These are phyloP conservation scores for Diachasma alloeum DNA, from an alignment of 1,140 invertebrate genomes.

Conservation along the genomic window DNA sequence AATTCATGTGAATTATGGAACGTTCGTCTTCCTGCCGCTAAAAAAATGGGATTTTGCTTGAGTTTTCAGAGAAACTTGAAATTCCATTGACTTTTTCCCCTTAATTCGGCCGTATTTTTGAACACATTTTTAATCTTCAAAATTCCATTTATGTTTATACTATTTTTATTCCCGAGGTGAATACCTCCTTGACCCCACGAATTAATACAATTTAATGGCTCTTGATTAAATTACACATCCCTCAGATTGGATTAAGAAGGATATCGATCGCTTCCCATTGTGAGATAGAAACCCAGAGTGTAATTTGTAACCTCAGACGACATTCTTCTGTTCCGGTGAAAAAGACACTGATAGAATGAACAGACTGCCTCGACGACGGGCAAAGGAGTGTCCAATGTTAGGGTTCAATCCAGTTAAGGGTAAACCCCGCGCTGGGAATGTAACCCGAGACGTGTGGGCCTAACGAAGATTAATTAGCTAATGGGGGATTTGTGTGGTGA, in stretches of 20 bases:
- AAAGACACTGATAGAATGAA: neutral
- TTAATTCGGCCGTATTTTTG: too few species aligned
- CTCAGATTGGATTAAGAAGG: neutral
- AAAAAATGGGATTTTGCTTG: too few species aligned
- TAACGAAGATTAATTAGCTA: conserved; percentile 38
- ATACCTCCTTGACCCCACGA: too few species aligned
- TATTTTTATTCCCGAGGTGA: too few species aligned
- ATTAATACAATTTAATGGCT: too few species aligned
- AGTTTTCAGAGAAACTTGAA: too few species aligned
- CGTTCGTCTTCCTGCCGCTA: too few species aligned
- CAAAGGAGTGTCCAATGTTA: neutral
- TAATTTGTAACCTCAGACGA: neutral
- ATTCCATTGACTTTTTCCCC: too few species aligned
- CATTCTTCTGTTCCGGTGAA: neutral
- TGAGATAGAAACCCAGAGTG: neutral
- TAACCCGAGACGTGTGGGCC: conserved; percentile 1
- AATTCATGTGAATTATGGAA: too few species aligned
- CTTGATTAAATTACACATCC: too few species aligned
- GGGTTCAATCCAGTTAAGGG: neutral
- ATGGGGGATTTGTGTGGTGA: conserved; percentile 24
- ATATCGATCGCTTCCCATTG: neutral
- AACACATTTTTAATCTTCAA: too few species aligned
- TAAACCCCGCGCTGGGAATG: neutral
- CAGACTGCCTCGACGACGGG: neutral
- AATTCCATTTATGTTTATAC: too few species aligned